These are phyloP conservation scores for Ophiothrix spiculata DNA, from an alignment of 35 echinoderm and acorn worm species.

Conservation along the genomic window DNA sequence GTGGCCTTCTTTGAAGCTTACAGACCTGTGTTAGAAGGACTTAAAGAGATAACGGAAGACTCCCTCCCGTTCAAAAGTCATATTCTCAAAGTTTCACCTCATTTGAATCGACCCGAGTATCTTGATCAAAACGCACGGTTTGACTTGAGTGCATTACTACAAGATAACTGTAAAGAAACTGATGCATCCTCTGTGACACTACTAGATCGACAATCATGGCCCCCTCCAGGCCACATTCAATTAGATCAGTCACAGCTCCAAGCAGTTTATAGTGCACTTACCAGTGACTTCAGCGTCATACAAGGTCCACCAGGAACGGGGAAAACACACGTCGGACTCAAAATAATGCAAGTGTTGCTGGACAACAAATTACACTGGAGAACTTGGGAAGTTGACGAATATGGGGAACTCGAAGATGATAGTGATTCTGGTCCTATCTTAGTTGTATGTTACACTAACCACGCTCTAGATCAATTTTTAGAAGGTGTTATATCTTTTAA, in stretches of 20 bases:
- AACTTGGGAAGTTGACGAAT: not conserved
- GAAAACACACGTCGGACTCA: slow-evolving; percentile 89
- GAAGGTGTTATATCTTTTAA: slow-evolving; percentile 56
- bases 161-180: not conserved
- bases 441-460: slow-evolving; percentile 86
- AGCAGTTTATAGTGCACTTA: slow-evolving; percentile 54
- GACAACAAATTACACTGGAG: slow-evolving; percentile 15
- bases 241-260: slow-evolving; percentile 34
- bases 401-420: not conserved
- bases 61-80: slow-evolving; percentile 40
- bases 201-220: slow-evolving; percentile 43
- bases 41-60: slow-evolving; percentile 36
- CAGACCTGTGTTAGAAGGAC: slow-evolving; percentile 51
- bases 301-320: slow-evolving; percentile 98
- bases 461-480: slow-evolving; percentile 90
- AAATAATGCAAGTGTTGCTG: slow-evolving; percentile 68
- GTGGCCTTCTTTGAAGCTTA: slow-evolving; percentile 79
- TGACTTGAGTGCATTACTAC: not conserved
- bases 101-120: slow-evolving; percentile 35
- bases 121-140: not conserved
- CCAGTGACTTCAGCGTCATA: slow-evolving; percentile 62
- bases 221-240: not conserved
- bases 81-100: slow-evolving; percentile 4
- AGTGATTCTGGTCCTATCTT: slow-evolving; percentile 42
- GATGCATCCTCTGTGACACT: not conserved